These are phyloP conservation scores for Gallinago stenura DNA, from an alignment of 2,797 vertebrate genomes.

Conservation along the genomic window DNA sequence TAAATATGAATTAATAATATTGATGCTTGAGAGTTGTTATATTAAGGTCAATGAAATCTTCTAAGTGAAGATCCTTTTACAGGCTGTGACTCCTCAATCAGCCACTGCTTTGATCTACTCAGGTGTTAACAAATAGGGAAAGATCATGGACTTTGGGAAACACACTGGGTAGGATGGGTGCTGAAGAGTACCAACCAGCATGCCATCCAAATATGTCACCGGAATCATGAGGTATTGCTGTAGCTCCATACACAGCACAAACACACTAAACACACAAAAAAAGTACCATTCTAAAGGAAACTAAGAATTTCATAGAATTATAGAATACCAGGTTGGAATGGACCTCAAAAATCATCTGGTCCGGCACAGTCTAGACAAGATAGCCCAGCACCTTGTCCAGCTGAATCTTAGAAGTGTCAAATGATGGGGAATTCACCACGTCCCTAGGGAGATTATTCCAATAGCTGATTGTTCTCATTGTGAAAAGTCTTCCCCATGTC, in stretches of 20 bases:
- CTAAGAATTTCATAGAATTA: neutral
- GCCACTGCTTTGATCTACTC: neutral
- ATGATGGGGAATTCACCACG: neutral
- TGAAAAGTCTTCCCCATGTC: neutral
- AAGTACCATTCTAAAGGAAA: neutral
- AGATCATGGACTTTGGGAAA: neutral
- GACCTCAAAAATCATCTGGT: neutral
- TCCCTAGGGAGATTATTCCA: neutral
- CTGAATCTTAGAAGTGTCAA: neutral
- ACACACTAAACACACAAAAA: too few species aligned
- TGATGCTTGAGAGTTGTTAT: neutral
- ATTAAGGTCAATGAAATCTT: neutral
- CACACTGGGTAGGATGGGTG: neutral
- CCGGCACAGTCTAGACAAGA: neutral
- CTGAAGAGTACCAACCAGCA: fast-evolving
- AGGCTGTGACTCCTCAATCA: neutral
- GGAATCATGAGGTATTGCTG: fast-evolving
- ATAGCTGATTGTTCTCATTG: neutral
- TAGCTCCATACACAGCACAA: neutral
- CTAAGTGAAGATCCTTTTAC: neutral
- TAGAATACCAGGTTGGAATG: neutral
- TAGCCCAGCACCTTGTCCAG: neutral
- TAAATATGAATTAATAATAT: neutral
- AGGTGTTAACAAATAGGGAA: neutral
- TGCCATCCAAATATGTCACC: fast-evolving